Base-by-base conservation (phyloP, 2,113 vertebrate genomes). In the Theristicus caerulescens region DNA sequence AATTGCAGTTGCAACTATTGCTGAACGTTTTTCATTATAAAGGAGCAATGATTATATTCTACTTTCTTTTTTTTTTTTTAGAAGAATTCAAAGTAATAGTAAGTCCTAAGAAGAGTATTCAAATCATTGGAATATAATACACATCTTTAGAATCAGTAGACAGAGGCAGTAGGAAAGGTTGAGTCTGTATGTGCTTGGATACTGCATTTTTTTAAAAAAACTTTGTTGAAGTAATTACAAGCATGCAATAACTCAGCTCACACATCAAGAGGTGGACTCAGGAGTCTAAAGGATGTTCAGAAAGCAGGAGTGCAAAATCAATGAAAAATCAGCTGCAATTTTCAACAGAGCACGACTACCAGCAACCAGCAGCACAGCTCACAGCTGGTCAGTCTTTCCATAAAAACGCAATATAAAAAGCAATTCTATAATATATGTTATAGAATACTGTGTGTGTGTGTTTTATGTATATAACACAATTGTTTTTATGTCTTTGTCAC, bases 381-480 rank as follows among this genome's bases (percentile, higher is more conserved):
- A 4, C 61, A 81, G 83, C 54, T 57, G 46, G 11, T 59, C 34
- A 7, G 46, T 7, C 32, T 34, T 72, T 27, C n/a, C 47, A 0
- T 11, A 12, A 7, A 38, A 27, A 31, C 1, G 4, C 1, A 1
- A 7, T 16, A 2, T 22, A 46, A 46, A 62, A 62, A 40, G 21
- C 29, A 40, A 8, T 54, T 36, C 4, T 11, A 5, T 57, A 42
- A 21, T 20, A 20, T 2, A 1, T 70, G 2, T 26, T 72, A 7
- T 0, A 52, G 44, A 42, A 21, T 31, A 11, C 10, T 49, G 14
- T 47, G 22, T 47, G 69, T 16, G 26, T 52, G 1, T 64, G 31
- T 9, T 89, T n/a, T 44, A 14, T 52, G 3, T 64, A 3, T n/a
- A 1, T 38, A 87, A 21, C 40, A 66, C 38, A 29, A 3, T 27